phyloP scores from a whole-genome alignment of 2,113 vertebrate species.

The Poecile atricapillus region DNA sequence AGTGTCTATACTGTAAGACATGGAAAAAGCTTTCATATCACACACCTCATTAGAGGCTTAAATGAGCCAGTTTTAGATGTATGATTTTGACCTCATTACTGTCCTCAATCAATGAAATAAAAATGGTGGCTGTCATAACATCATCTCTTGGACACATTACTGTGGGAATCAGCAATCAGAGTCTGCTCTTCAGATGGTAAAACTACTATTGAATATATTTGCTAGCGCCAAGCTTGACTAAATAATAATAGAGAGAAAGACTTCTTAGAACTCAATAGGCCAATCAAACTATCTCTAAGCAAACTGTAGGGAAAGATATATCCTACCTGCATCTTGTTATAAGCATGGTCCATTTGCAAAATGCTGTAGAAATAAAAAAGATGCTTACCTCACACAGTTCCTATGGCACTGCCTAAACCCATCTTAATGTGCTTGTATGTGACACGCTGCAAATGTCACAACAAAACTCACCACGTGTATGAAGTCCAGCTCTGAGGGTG shows the following conservation, averaged over 20 bases:
- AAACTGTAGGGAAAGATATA: neutral
- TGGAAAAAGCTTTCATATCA: conserved; percentile 51
- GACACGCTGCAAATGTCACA: neutral
- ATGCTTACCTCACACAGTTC: neutral
- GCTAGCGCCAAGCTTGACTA: conserved; percentile 45
- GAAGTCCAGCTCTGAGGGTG: neutral
- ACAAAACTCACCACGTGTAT: neutral
- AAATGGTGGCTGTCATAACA: conserved; percentile 50
- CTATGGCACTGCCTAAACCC: neutral
- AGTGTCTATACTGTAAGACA: neutral
- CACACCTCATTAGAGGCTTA: conserved; percentile 63
- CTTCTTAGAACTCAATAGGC: conserved; percentile 1
- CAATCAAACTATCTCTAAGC: conserved; percentile 20
- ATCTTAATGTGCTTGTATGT: neutral
- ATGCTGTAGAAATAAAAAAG: neutral
- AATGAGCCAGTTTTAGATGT: conserved; percentile 61
- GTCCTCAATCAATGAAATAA: conserved; percentile 59
- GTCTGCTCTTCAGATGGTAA: neutral
- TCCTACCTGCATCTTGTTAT: neutral
- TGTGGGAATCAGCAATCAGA: conserved; percentile 43
- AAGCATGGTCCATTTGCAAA: neutral
- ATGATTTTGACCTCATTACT: conserved; percentile 65
- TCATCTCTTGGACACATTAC: conserved; percentile 30
- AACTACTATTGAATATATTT: conserved; percentile 2
- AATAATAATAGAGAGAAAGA: conserved; percentile 9